Base-by-base conservation (phyloP, 2,113 vertebrate species). In the Lepisosteus oculatus region DNA sequence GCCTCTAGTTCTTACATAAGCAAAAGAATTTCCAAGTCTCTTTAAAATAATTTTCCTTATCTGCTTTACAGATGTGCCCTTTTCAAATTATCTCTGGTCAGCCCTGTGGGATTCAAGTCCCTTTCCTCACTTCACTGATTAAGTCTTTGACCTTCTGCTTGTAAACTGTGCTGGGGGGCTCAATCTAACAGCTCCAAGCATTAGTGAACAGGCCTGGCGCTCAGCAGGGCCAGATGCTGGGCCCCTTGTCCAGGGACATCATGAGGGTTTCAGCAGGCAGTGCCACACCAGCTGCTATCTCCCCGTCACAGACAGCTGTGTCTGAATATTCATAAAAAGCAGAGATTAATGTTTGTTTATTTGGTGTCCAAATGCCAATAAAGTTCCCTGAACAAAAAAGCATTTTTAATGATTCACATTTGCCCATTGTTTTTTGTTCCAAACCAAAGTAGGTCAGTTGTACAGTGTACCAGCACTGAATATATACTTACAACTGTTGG, bases 261-360 rank as follows among this genome's bases (percentile, higher is more conserved):
- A 80, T 79, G n/a, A 77, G 77, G 73, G 73, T 83, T 85, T 85
- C 80, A 83, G 80, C 68, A 70, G 73, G 76, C 78, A 78, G 72
- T 67, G 79, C 61, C 68, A 17, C 75, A 83, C 83, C 87, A 86
- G 83, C 88, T 88, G 86, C 82, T 89, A 86, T 89, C 84, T 85
- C 68, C 61, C 45, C 80, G 77, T 82, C 73, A 65, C 84, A 89
- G 88, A 85, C 87, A 87, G 85, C 85, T 88, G 82, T 77, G 77
- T 79, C 74, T 90, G 84, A 90, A 90, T 89, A 90, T 89, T 89
- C 85, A 89, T 87, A 81, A 75, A 81, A 76, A 83, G 84, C 64
- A 47, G 70, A 85, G 80, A 85, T 85, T 83, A 85, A 85, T 77
- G 81, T 77, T 72, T 82, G 80, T 81, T 88, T 86, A 79, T 87